Evolutionary conservation across 2,113 vertebrate species (phyloP).

Genomic region (Crotalus helleri): DNA sequence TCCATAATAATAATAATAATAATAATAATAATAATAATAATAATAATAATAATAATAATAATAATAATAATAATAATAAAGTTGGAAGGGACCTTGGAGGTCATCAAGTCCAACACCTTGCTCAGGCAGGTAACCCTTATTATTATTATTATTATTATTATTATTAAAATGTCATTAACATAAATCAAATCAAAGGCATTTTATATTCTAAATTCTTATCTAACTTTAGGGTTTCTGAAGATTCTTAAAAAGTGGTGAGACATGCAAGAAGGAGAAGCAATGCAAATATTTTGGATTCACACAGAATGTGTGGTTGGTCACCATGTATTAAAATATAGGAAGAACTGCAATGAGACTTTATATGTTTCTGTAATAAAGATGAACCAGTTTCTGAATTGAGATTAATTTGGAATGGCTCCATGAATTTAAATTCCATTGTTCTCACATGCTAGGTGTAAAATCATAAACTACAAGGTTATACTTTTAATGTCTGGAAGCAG

Average conservation of each 20-base stretch:
- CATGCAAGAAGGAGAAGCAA: conserved; percentile 36
- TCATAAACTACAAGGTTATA: not conserved
- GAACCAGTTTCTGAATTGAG: not conserved
- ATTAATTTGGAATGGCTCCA: not conserved
- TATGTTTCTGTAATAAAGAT: conserved; percentile 32
- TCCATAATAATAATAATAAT: too few species aligned
- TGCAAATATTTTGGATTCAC: conserved; percentile 1
- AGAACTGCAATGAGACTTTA: not conserved
- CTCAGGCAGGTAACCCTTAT: too few species aligned
- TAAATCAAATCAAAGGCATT: not conserved
- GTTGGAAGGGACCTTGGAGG: too few species aligned
- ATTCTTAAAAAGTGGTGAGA: not conserved
- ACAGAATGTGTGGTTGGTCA: conserved; percentile 10
- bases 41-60: too few species aligned
- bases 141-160: too few species aligned
- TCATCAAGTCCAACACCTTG: too few species aligned
- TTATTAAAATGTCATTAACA: not conserved
- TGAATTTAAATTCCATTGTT: not conserved
- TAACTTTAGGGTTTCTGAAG: not conserved
- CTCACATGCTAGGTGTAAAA: not conserved
- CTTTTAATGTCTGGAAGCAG: not conserved
- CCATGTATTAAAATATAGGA: not conserved
- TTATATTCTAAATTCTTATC: not conserved
- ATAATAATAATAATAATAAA: too few species aligned
- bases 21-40: too few species aligned